Evolutionary conservation across 2,113 vertebrate genomes (phyloP).

Genomic region (Dipodomys merriami): DNA sequence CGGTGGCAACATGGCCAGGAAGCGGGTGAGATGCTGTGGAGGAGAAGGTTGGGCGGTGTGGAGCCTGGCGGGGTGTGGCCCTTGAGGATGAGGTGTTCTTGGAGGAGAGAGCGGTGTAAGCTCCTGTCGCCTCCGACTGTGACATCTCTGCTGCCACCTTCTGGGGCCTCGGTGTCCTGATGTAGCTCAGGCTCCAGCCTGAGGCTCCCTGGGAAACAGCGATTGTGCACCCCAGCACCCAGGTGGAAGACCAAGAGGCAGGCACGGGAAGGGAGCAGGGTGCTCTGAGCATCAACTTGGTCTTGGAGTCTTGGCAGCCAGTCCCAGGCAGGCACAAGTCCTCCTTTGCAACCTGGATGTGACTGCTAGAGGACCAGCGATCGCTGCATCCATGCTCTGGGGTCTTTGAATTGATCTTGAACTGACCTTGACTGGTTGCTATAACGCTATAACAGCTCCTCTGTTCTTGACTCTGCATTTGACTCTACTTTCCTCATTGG

Average conservation of each 20-base stretch:
- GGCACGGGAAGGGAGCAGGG: not conserved
- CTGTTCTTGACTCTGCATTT: not conserved
- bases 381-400: too few species aligned
- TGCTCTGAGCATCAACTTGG: not conserved
- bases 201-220: not conserved
- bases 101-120: not conserved
- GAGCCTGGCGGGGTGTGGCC: too few species aligned
- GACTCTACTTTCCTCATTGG: too few species aligned
- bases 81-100: too few species aligned
- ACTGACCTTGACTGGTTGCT: not conserved
- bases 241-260: not conserved
- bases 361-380: not conserved
- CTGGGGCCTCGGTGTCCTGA: not conserved
- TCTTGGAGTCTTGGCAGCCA: not conserved
- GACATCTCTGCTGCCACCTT: not conserved
- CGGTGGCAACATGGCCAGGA: too few species aligned
- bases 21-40: too few species aligned
- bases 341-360: not conserved
- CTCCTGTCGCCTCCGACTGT: not conserved
- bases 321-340: not conserved
- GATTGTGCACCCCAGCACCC: too few species aligned
- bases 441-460: not conserved
- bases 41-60: too few species aligned
- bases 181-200: not conserved
- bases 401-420: not conserved